These are phyloP conservation scores for Leptogaster cylindrica DNA, from an alignment of 2,888 invertebrate species.

Conservation along the genomic window DNA sequence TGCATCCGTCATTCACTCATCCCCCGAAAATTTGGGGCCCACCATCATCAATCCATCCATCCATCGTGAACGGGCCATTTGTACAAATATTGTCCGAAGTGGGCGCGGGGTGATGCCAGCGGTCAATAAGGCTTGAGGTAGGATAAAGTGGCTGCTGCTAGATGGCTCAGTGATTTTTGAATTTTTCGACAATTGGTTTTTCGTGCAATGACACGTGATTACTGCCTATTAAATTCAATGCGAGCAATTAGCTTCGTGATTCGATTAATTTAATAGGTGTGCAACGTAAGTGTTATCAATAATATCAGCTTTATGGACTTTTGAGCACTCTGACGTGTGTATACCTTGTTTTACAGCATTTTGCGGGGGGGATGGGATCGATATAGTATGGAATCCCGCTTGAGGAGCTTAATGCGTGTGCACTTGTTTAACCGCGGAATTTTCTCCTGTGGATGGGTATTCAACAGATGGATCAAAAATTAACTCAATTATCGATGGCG, in stretches of 20 bases:
- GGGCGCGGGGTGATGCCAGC: not conserved
- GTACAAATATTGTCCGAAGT: constrained; percentile 32
- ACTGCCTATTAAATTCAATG: constrained; percentile 45
- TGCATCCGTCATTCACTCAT: constrained; percentile 21
- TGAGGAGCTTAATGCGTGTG: too few relatives aligned
- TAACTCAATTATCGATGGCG: constrained; percentile 26
- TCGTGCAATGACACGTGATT: constrained; percentile 45
- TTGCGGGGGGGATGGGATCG: too few relatives aligned
- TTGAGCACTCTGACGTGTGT: constrained; percentile 13
- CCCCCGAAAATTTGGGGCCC: not conserved
- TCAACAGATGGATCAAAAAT: constrained; percentile 30
- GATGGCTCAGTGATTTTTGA: constrained; percentile 43
- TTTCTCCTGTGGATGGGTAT: too few relatives aligned
- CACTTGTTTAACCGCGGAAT: too few relatives aligned
- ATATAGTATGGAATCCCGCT: too few relatives aligned
- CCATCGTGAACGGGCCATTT: constrained; percentile 29
- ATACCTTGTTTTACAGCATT: not conserved
- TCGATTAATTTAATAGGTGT: constrained; percentile 38
- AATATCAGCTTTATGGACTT: constrained; percentile 29
- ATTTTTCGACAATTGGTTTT: constrained; percentile 46
- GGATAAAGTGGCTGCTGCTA: constrained; percentile 38
- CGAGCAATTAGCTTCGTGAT: constrained; percentile 42
- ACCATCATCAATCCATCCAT: constrained; percentile 33
- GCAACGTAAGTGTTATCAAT: constrained; percentile 33
- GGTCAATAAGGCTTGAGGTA: constrained; percentile 33